Evolutionary conservation across 2,888 invertebrate species (phyloP), one percentile per base, ranked within the genome.

Genomic region (Digitonthophagus gazella): DNA sequence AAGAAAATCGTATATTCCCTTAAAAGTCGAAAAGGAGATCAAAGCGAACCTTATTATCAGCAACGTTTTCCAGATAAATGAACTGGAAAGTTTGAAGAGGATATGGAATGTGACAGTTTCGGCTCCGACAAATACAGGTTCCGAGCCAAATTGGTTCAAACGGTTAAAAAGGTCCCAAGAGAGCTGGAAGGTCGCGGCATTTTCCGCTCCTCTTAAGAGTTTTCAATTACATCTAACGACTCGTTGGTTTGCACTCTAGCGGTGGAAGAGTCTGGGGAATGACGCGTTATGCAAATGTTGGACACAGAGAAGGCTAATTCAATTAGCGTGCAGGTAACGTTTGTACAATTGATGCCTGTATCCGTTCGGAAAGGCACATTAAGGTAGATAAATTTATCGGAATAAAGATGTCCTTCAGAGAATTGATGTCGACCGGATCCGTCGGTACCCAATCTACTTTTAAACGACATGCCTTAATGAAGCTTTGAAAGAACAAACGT

Each of bases 131-230:
- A 44, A 44, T 44, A 44, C 28, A 44, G 28, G 70, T 69, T 69
- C 71, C 69, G 71, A 74, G 72, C 71, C 72, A 74, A 74, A 74
- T 74, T 74, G 74, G 72, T 71, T 72, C 71, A 72, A 74, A 72
- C 71, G 71, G 69, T 56, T 64, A 64, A 64, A 16, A n/a, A 16
- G 64, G 67, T 56, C 67, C n/a, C 67, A 14, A 16, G 55, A 56
- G 56, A 63, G 6, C 63, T 16, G 8, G 19, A 15, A 44, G 56
- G 54, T 64, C 67, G 55, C 56, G n/a, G n/a, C 55, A 64, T 63
- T 54, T 64, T 64, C 28, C 56, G 56, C 55, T 57, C 55, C 15
- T 8, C 28, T 44, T 44, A 8, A 44, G 8, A 44, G 28, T 44
- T 44, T 44, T 44, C 28, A 44, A 44, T 44, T 44, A 11, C 28